Evolutionary conservation across 1,140 invertebrate genomes (phyloP), one percentile per base, ranked within the genome.

Genomic region (Kradibia gibbosae): DNA sequence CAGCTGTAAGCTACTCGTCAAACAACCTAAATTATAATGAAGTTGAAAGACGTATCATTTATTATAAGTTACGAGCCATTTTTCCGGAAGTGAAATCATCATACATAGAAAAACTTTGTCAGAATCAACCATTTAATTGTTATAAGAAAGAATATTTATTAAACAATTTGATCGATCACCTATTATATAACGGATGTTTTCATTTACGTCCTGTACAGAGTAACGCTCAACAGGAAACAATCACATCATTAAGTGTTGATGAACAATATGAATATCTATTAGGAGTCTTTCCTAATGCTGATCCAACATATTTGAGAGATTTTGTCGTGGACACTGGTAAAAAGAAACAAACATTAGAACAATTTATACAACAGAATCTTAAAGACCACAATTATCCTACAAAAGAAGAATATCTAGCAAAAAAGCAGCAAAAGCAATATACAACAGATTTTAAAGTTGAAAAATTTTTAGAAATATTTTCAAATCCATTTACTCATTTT

Each of bases 341-440:
- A 13, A 57, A 86, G 48, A 76, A 83, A 10, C 82, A 88, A 53
- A 84, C 74, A 5, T 75, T 91, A 8, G 85, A 88, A n/a, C 22
- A 86, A 28, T 92, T 91, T 82, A 85, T 92, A 34, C 82, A 86
- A 78, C 31, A 80, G 39, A 87, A 89, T 48, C 78, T 91, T 0
- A 91, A 93, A 83, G 85, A 86, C 4, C 88, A 86, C 50, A 85
- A 91, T 80, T 94, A 93, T 88, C 93, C 93, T 10, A 93, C 92
- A 22, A 87, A 91, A 78, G 88, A 92, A 67, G 91, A 94, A 25
- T 92, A 91, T 84, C 75, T 89, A 11, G 87, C 86, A 72, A 89
- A 88, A 79, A 88, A 90, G 53, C 88, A 91, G 39, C 83, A 88
- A 42, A 88, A 90, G 34, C 87, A 89, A 31, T 92, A 90, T 39